These are phyloP conservation scores for Hydropotes inermis DNA, from an alignment of 2,113 vertebrate species.

Conservation along the genomic window DNA sequence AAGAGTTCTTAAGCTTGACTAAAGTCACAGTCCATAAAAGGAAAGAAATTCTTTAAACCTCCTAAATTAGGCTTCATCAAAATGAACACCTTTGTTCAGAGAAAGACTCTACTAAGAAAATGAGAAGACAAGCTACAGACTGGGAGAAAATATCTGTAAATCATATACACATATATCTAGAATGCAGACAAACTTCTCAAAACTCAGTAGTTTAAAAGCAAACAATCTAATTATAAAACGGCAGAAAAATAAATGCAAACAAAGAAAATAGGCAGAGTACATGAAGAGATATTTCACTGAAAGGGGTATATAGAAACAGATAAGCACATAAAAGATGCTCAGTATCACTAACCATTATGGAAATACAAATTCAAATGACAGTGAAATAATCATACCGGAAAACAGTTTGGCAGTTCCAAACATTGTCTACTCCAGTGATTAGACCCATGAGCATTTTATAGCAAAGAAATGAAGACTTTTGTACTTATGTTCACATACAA, in stretches of 20 bases:
- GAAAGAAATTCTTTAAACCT: neutral
- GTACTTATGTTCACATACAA: neutral
- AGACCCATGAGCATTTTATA: neutral
- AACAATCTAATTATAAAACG: neutral
- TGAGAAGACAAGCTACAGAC: neutral
- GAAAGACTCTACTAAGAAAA: neutral
- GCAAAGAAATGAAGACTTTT: neutral
- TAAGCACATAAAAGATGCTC: neutral
- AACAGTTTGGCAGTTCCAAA: neutral
- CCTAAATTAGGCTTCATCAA: neutral
- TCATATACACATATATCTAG: neutral
- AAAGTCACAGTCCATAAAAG: neutral
- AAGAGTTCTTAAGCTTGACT: neutral
- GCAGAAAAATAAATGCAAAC: neutral
- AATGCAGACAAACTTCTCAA: neutral
- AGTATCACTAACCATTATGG: neutral
- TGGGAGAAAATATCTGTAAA: neutral
- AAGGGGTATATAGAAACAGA: neutral
- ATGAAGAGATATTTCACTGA: neutral
- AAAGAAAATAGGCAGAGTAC: neutral
- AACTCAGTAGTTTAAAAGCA: neutral
- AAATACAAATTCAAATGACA: neutral
- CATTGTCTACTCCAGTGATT: neutral
- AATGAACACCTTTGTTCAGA: neutral
- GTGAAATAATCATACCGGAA: neutral